These are phyloP conservation scores for Drosophila punjabiensis DNA, from an alignment of 1,140 invertebrate genomes.

Conservation along the genomic window DNA sequence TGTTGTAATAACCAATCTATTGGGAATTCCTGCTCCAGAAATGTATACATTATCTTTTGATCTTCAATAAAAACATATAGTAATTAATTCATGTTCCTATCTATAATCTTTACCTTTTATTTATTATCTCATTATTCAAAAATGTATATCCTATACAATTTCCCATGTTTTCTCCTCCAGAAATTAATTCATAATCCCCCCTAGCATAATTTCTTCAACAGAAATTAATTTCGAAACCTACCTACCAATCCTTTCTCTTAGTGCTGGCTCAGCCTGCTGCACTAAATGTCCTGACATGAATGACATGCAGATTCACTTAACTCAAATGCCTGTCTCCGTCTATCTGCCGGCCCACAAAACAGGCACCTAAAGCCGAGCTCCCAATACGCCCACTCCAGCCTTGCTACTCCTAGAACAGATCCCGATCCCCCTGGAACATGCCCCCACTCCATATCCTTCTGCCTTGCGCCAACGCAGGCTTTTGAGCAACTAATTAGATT, in stretches of 20 bases:
- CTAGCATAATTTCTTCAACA: no score
- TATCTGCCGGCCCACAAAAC: constrained; percentile 22
- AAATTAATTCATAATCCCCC: neutral
- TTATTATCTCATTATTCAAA: no score
- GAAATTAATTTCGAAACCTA: neutral
- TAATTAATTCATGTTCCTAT: no score
- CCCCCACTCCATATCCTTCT: constrained; percentile 7
- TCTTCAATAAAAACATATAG: no score
- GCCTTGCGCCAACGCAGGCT: constrained; percentile 51
- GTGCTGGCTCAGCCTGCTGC: constrained; percentile 33
- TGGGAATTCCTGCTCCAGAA: neutral
- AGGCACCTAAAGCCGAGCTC: constrained; percentile 8
- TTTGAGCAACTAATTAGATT: constrained; percentile 80
- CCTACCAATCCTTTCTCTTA: neutral
- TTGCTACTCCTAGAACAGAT: neutral
- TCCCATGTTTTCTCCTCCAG: neutral
- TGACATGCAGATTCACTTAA: constrained; percentile 80
- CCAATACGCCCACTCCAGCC: neutral
- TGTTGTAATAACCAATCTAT: neutral
- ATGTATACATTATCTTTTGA: neutral
- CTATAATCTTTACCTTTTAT: no score
- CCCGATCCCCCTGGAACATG: neutral
- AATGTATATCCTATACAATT: neutral
- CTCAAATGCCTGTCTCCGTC: constrained; percentile 58
- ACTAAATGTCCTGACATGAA: constrained; percentile 79